These are phyloP conservation scores for Sinocyclocheilus rhinocerous DNA, from an alignment of 2,113 vertebrate species.

Conservation along the genomic window DNA sequence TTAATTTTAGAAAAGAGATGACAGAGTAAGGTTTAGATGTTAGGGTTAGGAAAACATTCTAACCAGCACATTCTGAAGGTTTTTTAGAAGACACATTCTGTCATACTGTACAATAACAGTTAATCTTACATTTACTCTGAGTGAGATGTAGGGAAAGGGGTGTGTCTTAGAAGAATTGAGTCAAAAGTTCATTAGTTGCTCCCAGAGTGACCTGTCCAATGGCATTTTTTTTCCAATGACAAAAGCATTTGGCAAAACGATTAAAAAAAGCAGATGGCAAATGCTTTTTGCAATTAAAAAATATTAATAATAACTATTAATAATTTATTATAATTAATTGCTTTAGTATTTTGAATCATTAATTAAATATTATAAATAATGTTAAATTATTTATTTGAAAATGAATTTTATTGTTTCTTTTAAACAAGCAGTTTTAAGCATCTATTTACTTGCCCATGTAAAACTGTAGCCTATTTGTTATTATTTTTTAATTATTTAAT, in stretches of 20 bases:
- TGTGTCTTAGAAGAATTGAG: not conserved
- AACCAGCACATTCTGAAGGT: not conserved
- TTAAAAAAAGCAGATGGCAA: not conserved
- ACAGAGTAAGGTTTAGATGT: not conserved
- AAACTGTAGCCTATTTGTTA: not conserved
- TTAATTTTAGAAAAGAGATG: not conserved
- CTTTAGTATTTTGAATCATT: not conserved
- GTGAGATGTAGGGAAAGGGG: not conserved
- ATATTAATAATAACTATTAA: not conserved
- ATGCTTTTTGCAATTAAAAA: not conserved
- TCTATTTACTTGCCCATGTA: not conserved
- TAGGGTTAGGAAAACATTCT: not conserved
- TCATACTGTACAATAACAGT: not conserved
- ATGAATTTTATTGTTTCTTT: not conserved
- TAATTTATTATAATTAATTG: not conserved
- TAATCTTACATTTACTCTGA: not conserved
- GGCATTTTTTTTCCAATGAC: not conserved
- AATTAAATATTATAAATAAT: not conserved
- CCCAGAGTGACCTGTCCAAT: not conserved
- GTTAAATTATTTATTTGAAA: not conserved
- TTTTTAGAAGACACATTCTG: not conserved
- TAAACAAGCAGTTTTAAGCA: not conserved
- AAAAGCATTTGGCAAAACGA: not conserved
- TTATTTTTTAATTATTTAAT: not conserved
- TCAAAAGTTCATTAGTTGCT: not conserved